phyloP scores from a whole-genome alignment of 2,888 invertebrate species.

The Julus scanicus region DNA sequence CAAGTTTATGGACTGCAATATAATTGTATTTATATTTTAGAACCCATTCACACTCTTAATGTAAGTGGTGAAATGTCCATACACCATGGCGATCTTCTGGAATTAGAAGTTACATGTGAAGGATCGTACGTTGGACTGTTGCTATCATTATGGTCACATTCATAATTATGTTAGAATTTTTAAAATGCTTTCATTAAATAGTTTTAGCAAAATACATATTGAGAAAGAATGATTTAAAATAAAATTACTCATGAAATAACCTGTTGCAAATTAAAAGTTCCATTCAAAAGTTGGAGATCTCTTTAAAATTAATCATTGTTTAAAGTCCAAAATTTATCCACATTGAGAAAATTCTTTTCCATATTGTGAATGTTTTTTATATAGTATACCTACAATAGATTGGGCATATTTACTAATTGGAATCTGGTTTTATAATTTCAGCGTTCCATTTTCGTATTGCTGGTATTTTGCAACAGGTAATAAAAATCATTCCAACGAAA shows the following conservation, averaged over 20 bases:
- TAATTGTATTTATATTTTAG: constrained; percentile 63
- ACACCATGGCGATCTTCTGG: constrained; percentile 81
- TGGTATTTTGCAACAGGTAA: constrained; percentile 73
- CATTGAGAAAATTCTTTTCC: too few species aligned
- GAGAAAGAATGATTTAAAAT: too few species aligned
- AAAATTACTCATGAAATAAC: too few species aligned
- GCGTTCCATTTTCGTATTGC: constrained; percentile 76
- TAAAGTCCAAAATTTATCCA: too few species aligned
- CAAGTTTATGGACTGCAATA: background rate
- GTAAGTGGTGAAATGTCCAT: constrained; percentile 84
- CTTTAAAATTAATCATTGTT: too few species aligned
- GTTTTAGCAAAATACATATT: too few species aligned
- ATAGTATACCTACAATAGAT: too few species aligned
- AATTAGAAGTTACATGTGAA: constrained; percentile 75
- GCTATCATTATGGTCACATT: background rate
- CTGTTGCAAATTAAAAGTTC: too few species aligned
- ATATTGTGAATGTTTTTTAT: too few species aligned
- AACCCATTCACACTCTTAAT: constrained; percentile 76
- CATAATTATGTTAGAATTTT: too few species aligned
- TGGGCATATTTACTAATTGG: background rate
- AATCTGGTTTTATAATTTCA: constrained; percentile 13
- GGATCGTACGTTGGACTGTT: constrained; percentile 72
- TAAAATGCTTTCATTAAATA: too few species aligned
- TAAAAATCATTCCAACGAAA: constrained; percentile 4
- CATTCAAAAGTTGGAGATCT: too few species aligned